A percentile compares a stretch with the other conserved stretches of the same genome.
These are phyloP conservation scores for Macaria liturata DNA, from an alignment of 2,888 invertebrate species.

Conservation along the genomic window DNA sequence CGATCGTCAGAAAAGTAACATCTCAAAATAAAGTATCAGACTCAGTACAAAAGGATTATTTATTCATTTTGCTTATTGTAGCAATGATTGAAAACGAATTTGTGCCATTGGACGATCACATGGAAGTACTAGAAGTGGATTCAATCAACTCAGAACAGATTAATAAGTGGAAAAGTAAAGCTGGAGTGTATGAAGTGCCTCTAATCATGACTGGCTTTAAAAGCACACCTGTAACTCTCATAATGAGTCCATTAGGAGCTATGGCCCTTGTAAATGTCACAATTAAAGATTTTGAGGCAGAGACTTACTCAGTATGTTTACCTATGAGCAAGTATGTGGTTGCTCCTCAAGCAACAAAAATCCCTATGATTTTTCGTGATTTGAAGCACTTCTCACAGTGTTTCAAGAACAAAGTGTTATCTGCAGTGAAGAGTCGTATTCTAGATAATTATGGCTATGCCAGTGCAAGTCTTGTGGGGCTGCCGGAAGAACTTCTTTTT, in stretches of 20 bases:
- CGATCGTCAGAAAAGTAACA: constrained; percentile 50
- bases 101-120: constrained; percentile 45
- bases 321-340: constrained; percentile 67
- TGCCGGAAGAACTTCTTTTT: constrained; percentile 69
- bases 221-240: constrained; percentile 54
- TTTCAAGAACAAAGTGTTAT: constrained; percentile 80
- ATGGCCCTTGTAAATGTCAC: constrained; percentile 63
- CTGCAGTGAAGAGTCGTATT: constrained; percentile 81
- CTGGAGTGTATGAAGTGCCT: constrained; percentile 55
- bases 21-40: constrained; percentile 48
- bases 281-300: constrained; percentile 55
- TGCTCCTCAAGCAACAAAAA: constrained; percentile 58
- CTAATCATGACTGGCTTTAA: constrained; percentile 58
- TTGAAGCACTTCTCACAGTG: constrained; percentile 72
- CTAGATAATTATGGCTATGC: constrained; percentile 71
- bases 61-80: constrained; percentile 61
- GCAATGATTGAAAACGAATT: constrained; percentile 72
- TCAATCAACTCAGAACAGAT: constrained; percentile 46
- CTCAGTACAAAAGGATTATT: constrained; percentile 61
- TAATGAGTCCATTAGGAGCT: constrained; percentile 63
- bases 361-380: constrained; percentile 66
- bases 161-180: constrained; percentile 50
- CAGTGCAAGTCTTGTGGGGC: constrained; percentile 71
- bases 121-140: constrained; percentile 39
- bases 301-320: constrained; percentile 70